Percentiles rank a stretch among this genome's conserved stretches.
These are phyloP conservation scores for Drosophila pseudoananassae DNA, from an alignment of 1,140 invertebrate genomes.

Conservation along the genomic window DNA sequence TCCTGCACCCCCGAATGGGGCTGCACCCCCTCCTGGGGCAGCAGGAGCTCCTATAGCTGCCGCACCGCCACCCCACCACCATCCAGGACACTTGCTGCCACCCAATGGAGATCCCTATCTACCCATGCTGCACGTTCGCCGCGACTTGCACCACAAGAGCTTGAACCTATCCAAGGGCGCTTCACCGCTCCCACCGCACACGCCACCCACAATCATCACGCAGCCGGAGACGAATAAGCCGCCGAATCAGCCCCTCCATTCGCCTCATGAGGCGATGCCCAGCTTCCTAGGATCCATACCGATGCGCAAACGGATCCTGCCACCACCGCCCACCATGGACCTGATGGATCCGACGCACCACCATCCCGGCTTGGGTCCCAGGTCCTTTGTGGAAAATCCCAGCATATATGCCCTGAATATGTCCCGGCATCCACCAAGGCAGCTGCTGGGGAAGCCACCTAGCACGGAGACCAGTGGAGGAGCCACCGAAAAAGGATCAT, in stretches of 20 bases:
- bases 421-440: constrained; percentile 68
- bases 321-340: constrained; percentile 36
- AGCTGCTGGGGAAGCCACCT: constrained; percentile 57
- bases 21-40: not conserved
- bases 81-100: constrained; percentile 45
- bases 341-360: constrained; percentile 60
- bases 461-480: constrained; percentile 41
- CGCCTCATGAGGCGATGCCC: constrained; percentile 84
- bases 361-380: constrained; percentile 39
- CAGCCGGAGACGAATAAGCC: constrained; percentile 74
- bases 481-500: constrained; percentile 41
- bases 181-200: constrained; percentile 25
- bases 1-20: constrained; percentile 5
- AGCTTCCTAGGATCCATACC: constrained; percentile 87
- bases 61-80: constrained; percentile 11
- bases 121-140: constrained; percentile 89
- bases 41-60: constrained; percentile 3
- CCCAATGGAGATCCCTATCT: constrained; percentile 83
- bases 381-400: constrained; percentile 54
- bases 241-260: constrained; percentile 70
- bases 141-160: constrained; percentile 88
- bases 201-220: constrained; percentile 71
- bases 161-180: constrained; percentile 68
- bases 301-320: constrained; percentile 85
- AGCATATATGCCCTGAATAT: constrained; percentile 69